A percentile compares a stretch with the other conserved stretches of the same genome.
These are phyloP conservation scores for Herpetotheres cachinnans DNA, from an alignment of 2,113 vertebrate genomes.

Conservation along the genomic window DNA sequence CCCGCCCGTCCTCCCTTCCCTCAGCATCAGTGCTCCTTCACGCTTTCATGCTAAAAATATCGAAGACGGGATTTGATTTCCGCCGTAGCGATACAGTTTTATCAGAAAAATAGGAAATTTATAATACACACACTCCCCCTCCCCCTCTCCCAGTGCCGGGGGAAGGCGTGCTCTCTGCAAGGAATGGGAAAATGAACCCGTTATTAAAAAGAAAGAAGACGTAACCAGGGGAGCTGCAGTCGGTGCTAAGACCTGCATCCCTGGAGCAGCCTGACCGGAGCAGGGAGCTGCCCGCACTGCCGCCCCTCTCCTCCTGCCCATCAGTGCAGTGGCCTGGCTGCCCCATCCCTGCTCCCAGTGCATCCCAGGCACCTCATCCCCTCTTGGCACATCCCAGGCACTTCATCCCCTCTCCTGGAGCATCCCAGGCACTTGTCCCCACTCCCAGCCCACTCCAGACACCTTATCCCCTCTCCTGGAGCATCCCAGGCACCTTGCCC, in stretches of 20 bases:
- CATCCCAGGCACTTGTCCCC: accelerated
- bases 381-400: background rate
- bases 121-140: background rate
- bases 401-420: accelerated
- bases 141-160: background rate
- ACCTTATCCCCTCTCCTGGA: background rate
- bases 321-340: background rate
- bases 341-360: background rate
- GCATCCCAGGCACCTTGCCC: background rate
- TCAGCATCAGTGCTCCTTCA: slow-evolving; percentile 70
- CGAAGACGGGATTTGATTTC: slow-evolving; percentile 73
- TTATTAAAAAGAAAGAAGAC: background rate
- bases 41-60: slow-evolving; percentile 77
- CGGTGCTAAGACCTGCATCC: background rate
- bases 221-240: background rate
- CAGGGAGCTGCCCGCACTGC: background rate
- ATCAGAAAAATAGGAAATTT: slow-evolving; percentile 66
- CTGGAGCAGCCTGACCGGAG: background rate
- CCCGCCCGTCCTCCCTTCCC: slow-evolving; percentile 69
- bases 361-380: background rate
- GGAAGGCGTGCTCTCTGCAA: background rate
- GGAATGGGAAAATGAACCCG: background rate
- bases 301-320: background rate
- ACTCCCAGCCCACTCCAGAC: too few species aligned
- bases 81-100: slow-evolving; percentile 42